Evolutionary conservation across 2,797 vertebrate genomes (phyloP), one percentile per base, ranked within the genome.

Genomic region (Aplochiton taeniatus): DNA sequence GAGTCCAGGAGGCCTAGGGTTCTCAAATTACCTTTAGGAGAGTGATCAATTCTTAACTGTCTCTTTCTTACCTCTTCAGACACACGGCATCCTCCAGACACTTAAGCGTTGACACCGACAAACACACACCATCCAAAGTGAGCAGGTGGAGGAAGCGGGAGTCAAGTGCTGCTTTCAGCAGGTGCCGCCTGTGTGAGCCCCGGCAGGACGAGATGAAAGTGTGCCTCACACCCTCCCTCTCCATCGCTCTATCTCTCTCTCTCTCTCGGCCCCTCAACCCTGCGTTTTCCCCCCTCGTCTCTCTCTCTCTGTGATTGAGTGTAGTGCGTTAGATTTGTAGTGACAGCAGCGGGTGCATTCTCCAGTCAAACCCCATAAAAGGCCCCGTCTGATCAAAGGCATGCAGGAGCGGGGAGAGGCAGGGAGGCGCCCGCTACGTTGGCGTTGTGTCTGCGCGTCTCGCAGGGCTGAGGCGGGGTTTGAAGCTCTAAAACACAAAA

Each of bases 301-400:
- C 80, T 83, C 78, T 64, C 61, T 54, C 49, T 47, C 20, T 43
- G 68, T 64, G 76, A 56, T 55, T 69, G 76, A 83, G 75, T 76
- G 78, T 80, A 74, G 73, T 85, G 89, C 89, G 81, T 87, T 68
- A 89, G 88, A 92, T 93, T 91, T 91, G 90, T 91, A 88, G 86
- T 89, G 90, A 92, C 92, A 92, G 92, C 88, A 90, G 86, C 85
- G 87, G 83, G 88, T 85, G 90, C 89, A 77, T 87, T 84, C 87
- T 82, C 87, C 88, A 92, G 90, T 93, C 91, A 89, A 87, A 87
- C 82, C 80, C 82, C 86, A 90, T 92, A 90, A 92, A 91, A 92
- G 91, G 78, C 87, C 85, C 76, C 73, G 79, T 53, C 60, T 91
- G 91, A 93, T 93, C 91, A 93, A 93, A 93, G 91, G 66, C 72